phyloP scores from a whole-genome alignment of 2,797 vertebrate species.

The Hydrocynus forskahlii region DNA sequence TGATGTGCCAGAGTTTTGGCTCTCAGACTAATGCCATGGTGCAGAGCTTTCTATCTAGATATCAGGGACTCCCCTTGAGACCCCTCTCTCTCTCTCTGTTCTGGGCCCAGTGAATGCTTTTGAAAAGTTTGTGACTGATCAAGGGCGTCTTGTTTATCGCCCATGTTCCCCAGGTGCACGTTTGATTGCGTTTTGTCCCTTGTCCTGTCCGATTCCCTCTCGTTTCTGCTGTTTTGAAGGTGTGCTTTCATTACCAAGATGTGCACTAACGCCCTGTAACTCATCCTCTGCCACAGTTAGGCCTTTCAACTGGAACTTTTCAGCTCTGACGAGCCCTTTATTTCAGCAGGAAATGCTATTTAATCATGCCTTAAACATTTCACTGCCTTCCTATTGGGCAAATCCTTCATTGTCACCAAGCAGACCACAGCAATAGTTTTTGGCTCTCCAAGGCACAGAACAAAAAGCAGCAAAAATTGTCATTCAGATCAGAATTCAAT shows the following conservation, averaged over 20 bases:
- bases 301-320: slow-evolving; percentile 37
- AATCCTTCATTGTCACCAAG: slow-evolving; percentile 43
- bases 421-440: slow-evolving; percentile 34
- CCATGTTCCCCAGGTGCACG: slow-evolving; percentile 25
- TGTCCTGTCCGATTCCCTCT: slow-evolving; percentile 35
- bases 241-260: slow-evolving; percentile 37
- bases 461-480: slow-evolving; percentile 33
- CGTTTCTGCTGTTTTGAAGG: slow-evolving; percentile 38
- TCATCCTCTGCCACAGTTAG: slow-evolving; percentile 25
- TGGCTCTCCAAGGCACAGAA: slow-evolving; percentile 30
- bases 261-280: slow-evolving; percentile 26
- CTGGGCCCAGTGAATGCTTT: slow-evolving; percentile 9
- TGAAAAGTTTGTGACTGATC: slow-evolving; percentile 43
- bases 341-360: slow-evolving; percentile 48
- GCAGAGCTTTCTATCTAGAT: slow-evolving; percentile 19
- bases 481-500: slow-evolving; percentile 37
- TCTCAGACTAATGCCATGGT: background rate
- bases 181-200: slow-evolving; percentile 38
- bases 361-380: slow-evolving; percentile 45
- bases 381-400: slow-evolving; percentile 45
- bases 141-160: slow-evolving; percentile 32
- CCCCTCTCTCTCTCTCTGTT: slow-evolving; percentile 22
- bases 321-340: slow-evolving; percentile 35
- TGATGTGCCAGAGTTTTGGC: slow-evolving; percentile 28
- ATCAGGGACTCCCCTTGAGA: slow-evolving; percentile 1